Base-by-base conservation (phyloP, 2,888 invertebrate species). In the Petrophora chlorosata region DNA sequence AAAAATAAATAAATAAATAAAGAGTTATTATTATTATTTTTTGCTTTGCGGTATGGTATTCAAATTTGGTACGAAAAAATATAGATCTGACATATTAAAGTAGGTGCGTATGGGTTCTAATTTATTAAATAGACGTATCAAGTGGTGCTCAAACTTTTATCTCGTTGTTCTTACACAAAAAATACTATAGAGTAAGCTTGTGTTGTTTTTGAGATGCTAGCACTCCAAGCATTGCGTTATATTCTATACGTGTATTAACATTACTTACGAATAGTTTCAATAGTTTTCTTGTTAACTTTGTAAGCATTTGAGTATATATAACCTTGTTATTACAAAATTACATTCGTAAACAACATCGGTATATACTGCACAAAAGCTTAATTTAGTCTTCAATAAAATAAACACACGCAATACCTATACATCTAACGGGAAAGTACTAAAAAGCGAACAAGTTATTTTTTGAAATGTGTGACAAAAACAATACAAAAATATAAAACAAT, bases 271-370 rank as follows among this genome's bases (percentile, higher is more conserved):
- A 16, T 33, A 46, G 46, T 54, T 58, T n/a, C n/a, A 17, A 17
- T 17, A 17, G 3, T 17, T 17, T 17, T 53, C 39, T 23, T 44
- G 41, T 52, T 33, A 56, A 49, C 51, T 16, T 49, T 51, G 38
- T 50, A 46, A 52, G 26, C 38, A 51, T 52, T 54, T 39, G 39
- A 45, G 45, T 46, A 46, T 25, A n/a, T n/a, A n/a, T 56, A 38
- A 42, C 44, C 50, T 53, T 38, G 50, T 16, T 33, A 42, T 59
- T 59, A 47, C 56, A 47, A 53, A 53, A 53, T 46, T 36, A 43
- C 45, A 51, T 53, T 56, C 46, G 49, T 49, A 49, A 52, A 53
- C 50, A 55, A 26, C n/a, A 32, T 35, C 1, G 1, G 23, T 9
- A 3, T 14, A 29, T 8, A 12, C 25, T 46, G 3, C 15, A 51